A percentile compares a stretch with the other conserved stretches of the same genome.
phyloP scores from a whole-genome alignment of 1,140 invertebrate genomes.

The Brachionus paranguensis region DNA sequence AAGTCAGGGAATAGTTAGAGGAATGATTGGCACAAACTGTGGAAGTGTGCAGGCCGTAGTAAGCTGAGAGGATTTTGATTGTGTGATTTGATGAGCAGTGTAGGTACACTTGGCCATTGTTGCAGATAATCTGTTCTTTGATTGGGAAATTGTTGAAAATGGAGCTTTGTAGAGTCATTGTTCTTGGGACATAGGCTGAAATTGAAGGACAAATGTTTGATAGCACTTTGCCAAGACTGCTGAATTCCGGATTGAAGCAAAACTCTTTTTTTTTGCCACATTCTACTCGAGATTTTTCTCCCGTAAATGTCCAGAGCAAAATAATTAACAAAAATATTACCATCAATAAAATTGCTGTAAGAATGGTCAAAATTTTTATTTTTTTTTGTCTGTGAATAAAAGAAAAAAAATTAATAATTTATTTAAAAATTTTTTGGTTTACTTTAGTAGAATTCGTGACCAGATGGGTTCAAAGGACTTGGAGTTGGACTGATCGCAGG shows the following conservation, averaged over 20 bases:
- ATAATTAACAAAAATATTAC: neutral
- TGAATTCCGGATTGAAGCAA: neutral
- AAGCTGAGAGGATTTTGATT: neutral
- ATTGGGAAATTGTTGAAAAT: neutral
- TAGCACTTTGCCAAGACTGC: neutral
- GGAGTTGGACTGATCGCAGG: neutral
- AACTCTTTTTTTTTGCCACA: neutral
- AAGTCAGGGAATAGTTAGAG: neutral
- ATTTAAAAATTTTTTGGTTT: neutral
- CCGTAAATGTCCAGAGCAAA: neutral
- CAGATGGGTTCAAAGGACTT: neutral
- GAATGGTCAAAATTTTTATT: neutral
- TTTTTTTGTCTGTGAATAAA: neutral
- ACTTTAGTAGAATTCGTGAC: neutral
- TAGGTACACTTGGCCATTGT: neutral
- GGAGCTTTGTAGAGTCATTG: neutral
- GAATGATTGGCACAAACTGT: neutral
- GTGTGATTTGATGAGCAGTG: neutral
- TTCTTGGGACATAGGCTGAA: neutral
- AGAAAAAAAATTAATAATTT: neutral
- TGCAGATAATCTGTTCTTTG: neutral
- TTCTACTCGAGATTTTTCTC: neutral
- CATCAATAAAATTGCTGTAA: neutral
- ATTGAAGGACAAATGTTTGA: neutral
- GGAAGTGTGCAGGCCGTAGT: constrained; percentile 18